phyloP scores from a whole-genome alignment of 2,888 invertebrate genomes.

The Psylliodes chrysocephalus region DNA sequence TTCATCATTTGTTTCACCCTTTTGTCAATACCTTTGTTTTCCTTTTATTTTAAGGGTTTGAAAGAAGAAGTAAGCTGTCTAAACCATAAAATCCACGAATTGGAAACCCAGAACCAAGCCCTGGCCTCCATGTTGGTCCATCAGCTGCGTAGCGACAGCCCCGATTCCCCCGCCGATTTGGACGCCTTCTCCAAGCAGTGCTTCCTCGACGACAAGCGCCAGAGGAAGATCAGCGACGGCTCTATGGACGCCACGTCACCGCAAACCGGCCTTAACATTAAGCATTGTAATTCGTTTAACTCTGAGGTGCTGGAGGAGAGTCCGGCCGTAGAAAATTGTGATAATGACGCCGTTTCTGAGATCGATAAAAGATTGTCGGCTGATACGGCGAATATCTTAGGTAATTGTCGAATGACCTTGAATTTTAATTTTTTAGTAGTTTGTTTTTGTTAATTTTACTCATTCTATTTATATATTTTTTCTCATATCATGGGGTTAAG shows the following conservation, averaged over 20 bases:
- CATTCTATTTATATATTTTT: too few relatives aligned
- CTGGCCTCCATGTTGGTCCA: constrained; percentile 77
- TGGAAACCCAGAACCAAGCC: constrained; percentile 82
- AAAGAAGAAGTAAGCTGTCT: constrained; percentile 81
- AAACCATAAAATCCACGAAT: constrained; percentile 78
- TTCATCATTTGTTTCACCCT: too few relatives aligned
- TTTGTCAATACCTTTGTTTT: too few relatives aligned
- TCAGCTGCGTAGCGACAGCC: constrained; percentile 66
- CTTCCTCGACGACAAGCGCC: constrained; percentile 32
- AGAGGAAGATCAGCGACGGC: constrained; percentile 23
- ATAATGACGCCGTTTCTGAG: constrained; percentile 50
- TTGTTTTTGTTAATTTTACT: too few relatives aligned
- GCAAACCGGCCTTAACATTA: constrained; percentile 56
- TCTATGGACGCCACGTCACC: constrained; percentile 41
- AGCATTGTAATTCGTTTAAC: constrained; percentile 64
- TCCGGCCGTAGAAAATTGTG: constrained; percentile 45
- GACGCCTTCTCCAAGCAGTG: constrained; percentile 41
- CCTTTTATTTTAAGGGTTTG: constrained; percentile 69
- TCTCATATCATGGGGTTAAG: too few relatives aligned
- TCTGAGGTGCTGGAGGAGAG: constrained; percentile 59
- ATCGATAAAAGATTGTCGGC: constrained; percentile 59
- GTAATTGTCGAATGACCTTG: constrained; percentile 48
- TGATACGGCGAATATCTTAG: constrained; percentile 57
- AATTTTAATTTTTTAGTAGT: too few relatives aligned
- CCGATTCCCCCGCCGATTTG: constrained; percentile 38